Evolutionary conservation across 1,140 invertebrate species (phyloP), one percentile per base, ranked within the genome.

Genomic region (Apis cerana): DNA sequence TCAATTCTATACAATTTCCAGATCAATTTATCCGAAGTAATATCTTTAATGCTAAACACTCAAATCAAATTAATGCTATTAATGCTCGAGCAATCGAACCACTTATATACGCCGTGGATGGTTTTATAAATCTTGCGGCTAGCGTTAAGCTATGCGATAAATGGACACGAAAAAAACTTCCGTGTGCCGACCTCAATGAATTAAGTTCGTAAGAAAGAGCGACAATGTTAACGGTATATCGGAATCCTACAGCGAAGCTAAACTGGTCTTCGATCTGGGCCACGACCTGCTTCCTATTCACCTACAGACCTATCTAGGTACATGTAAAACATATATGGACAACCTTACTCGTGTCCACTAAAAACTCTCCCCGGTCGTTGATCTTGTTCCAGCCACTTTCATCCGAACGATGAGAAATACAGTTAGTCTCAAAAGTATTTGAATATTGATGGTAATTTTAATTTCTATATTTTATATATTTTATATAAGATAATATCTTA

Each of bases 241-340:
- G 91, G 91, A 92, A 90, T 88, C 75, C 69, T 79, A 77, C 71
- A 84, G 86, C 75, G 76, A 81, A 82, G 79, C 89, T 86, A 92
- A 93, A 93, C 93, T 91, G 92, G 93, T 91, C 89, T 89, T 78
- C 85, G 79, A 89, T 92, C 90, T 91, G 90, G 90, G 92, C 87
- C 91, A 91, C 74, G 90, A 88, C 89, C 91, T 88, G 84, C 87
- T 92, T 92, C 86, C 87, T 91, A 87, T 84, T 91, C 91, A 92
- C 92, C 91, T 92, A 92, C 89, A 91, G 91, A 92, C 92, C 91
- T 89, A 90, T 89, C 90, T 90, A 91, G 67, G 17, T 54, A 13
- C 33, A 50, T 12, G 27, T 52, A 56, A 72, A 87, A 87, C 82
- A 43, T 85, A 72, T 50, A 69, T 70, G 72, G 69, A 15, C 23